Evolutionary conservation across 2,113 vertebrate genomes (phyloP).

Genomic region (Pardalotus punctatus): DNA sequence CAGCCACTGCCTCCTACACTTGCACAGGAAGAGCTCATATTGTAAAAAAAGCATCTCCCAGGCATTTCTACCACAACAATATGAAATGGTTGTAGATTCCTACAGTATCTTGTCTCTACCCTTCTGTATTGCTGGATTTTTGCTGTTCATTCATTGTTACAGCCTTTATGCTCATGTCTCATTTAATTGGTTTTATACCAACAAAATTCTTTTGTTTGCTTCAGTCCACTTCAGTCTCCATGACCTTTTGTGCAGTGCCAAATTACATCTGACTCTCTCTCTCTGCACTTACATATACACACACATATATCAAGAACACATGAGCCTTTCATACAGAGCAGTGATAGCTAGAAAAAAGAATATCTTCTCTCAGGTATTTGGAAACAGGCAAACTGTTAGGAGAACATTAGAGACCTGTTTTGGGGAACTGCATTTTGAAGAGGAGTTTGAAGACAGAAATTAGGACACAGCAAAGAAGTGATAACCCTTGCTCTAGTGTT

Average conservation of each 20-base stretch:
- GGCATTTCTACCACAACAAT: neutral
- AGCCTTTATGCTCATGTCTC: neutral
- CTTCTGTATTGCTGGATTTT: neutral
- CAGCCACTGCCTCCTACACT: fast-evolving
- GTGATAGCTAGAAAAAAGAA: neutral
- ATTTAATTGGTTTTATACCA: neutral
- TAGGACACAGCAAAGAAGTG: neutral
- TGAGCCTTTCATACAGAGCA: neutral
- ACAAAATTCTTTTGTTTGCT: neutral
- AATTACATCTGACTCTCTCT: neutral
- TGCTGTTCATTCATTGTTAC: neutral
- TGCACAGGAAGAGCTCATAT: neutral
- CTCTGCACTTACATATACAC: neutral
- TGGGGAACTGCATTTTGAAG: neutral
- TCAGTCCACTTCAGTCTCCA: neutral
- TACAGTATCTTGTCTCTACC: neutral
- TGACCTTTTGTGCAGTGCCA: neutral
- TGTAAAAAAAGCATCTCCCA: neutral
- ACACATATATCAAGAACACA: neutral
- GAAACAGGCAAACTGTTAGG: neutral
- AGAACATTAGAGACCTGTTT: neutral
- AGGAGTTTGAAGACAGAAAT: neutral
- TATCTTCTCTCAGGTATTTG: neutral
- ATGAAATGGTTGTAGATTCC: neutral
- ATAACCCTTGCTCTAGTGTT: neutral